Conservation (phyloP, 2,888 invertebrate genomes). For the Drosophila leonis region DNA sequence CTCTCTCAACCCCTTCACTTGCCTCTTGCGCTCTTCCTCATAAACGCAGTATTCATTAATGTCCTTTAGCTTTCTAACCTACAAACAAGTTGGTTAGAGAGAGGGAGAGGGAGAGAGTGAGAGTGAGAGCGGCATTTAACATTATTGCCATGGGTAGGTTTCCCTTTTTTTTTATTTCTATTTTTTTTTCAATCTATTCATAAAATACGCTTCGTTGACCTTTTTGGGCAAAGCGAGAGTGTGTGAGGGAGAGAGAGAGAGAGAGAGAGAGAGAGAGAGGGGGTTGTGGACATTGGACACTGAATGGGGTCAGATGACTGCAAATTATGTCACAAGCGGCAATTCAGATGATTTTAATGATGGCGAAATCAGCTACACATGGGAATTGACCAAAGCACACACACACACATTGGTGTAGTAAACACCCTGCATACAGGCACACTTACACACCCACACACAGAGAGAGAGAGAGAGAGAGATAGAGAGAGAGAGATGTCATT, state of each 20-base stretch:
- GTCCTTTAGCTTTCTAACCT: constrained; percentile 53
- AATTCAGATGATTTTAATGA: constrained; percentile 72
- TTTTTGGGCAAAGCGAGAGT: constrained; percentile 24
- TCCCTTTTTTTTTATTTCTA: not conserved
- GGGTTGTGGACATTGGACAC: not conserved
- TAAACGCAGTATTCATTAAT: constrained; percentile 42
- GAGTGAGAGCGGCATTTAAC: constrained; percentile 38
- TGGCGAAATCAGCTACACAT: constrained; percentile 62
- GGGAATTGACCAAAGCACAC: constrained; percentile 49
- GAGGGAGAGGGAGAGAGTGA: not conserved
- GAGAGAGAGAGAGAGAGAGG: not conserved
- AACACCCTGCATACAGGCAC: not conserved
- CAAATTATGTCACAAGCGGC: constrained; percentile 73
- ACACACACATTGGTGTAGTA: not conserved
- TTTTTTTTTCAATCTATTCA: constrained; percentile 56
- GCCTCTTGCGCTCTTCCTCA: not conserved
- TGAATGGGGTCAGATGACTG: constrained; percentile 67
- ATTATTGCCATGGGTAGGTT: constrained; percentile 52
- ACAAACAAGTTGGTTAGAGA: constrained; percentile 27
- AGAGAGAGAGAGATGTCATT: not conserved
- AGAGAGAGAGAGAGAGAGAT: not conserved
- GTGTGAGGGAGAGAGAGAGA: not conserved
- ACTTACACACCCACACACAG: not conserved
- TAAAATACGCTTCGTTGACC: constrained; percentile 66
- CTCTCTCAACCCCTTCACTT: not conserved